phyloP scores from a whole-genome alignment of 2,888 invertebrate genomes.

The Pteria penguin region DNA sequence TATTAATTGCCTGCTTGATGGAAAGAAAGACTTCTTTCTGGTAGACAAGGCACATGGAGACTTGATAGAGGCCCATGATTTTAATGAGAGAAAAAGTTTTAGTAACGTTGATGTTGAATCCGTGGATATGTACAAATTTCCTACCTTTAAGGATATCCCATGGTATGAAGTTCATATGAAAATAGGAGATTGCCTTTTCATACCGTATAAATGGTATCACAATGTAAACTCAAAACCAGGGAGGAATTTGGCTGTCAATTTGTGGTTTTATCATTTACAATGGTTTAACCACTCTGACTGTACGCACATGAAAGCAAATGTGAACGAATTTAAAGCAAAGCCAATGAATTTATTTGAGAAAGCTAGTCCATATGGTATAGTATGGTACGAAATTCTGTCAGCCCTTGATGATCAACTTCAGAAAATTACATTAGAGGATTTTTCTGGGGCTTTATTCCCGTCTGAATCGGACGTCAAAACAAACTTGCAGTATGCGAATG shows the following conservation, averaged over 20 bases:
- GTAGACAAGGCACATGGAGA: constrained; percentile 68
- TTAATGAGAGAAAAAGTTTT: constrained; percentile 58
- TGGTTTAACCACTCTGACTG: constrained; percentile 65
- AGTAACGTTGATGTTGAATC: constrained; percentile 71
- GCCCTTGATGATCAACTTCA: not conserved
- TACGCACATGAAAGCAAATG: constrained; percentile 22
- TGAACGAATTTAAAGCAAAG: constrained; percentile 10
- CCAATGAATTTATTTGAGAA: constrained; percentile 26
- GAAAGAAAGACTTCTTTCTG: constrained; percentile 69
- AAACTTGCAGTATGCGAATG: not conserved
- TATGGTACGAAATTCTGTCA: not conserved
- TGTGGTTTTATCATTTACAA: constrained; percentile 67
- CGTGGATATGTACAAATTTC: constrained; percentile 68
- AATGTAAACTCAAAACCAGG: constrained; percentile 61
- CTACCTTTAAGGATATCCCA: constrained; percentile 57
- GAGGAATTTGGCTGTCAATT: constrained; percentile 68
- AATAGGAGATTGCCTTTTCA: constrained; percentile 75
- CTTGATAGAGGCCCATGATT: constrained; percentile 60
- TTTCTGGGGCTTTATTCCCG: not conserved
- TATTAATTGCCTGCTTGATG: constrained; percentile 74
- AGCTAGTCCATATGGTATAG: not conserved
- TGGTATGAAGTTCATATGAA: constrained; percentile 65
- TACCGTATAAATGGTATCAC: constrained; percentile 72
- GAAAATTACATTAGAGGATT: not conserved
- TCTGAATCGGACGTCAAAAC: not conserved